phyloP scores from a whole-genome alignment of 2,888 invertebrate species.

The Clanis bilineata region DNA sequence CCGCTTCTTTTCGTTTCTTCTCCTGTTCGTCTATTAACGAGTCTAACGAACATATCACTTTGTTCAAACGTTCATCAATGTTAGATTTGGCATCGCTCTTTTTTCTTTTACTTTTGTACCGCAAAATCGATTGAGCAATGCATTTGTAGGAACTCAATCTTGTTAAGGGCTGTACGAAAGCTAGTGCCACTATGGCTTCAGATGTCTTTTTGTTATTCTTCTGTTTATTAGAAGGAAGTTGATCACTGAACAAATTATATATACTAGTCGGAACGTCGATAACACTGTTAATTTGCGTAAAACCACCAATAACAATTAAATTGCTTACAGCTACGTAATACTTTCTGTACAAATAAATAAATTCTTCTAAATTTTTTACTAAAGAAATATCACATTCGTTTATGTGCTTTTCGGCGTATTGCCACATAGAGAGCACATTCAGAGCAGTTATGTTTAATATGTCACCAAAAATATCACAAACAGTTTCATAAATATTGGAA shows the following conservation, averaged over 20 bases:
- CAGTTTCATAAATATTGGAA: constrained; percentile 83
- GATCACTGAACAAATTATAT: constrained; percentile 81
- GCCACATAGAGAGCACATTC: constrained; percentile 86
- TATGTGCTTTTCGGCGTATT: constrained; percentile 85
- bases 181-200: constrained; percentile 82
- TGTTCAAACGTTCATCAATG: constrained; percentile 79
- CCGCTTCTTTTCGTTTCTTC: constrained; percentile 84
- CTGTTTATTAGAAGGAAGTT: constrained; percentile 78
- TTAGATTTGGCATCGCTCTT: constrained; percentile 63
- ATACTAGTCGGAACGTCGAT: constrained; percentile 83
- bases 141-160: constrained; percentile 84
- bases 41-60: constrained; percentile 84
- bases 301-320: constrained; percentile 87
- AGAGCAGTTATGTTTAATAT: constrained; percentile 86
- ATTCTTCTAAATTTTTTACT: constrained; percentile 87
- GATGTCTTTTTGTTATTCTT: constrained; percentile 79
- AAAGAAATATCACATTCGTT: constrained; percentile 86
- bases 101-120: constrained; percentile 71
- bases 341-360: constrained; percentile 86
- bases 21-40: constrained; percentile 84
- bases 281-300: constrained; percentile 84
- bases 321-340: constrained; percentile 88
- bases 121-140: constrained; percentile 81
- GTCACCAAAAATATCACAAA: constrained; percentile 86
- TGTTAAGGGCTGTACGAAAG: constrained; percentile 84